Base-by-base conservation (phyloP, 2,888 invertebrate genomes). In the Hyles lineata region DNA sequence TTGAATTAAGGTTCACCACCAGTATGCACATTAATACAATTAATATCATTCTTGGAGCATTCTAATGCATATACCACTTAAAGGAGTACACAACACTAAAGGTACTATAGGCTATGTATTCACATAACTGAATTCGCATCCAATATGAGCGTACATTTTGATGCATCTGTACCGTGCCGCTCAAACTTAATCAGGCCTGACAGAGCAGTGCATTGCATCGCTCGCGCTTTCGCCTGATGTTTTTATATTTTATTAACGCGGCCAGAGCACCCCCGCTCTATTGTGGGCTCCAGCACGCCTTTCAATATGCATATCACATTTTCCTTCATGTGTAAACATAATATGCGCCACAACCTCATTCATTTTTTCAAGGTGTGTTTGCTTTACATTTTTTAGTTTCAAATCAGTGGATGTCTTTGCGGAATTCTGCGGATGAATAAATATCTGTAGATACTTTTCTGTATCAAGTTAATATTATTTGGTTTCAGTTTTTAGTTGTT, bases 211-310 rank as follows among this genome's bases (percentile, higher is more conserved):
- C 61, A 67, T 67, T 67, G 67, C 67, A 67, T 67, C 43, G 23
- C 67, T 23, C 43, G 67, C 23, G 23, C 11, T 63, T 67, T 67
- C 23, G 67, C 50, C 23, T 50, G 67, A 67, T 67, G 50, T 67
- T 67, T 63, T 67, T 67, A 67, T 67, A 67, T 67, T 67, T 67
- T 67, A 67, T 67, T 67, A 67, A 67, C 67, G 50, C 43, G 67
- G 50, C 67, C 23, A 50, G 67, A 23, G 67, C 67, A 23, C 17
- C 23, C 63, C 43, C 32, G 32, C 63, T 23, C 67, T 50, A 67
- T 67, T 67, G 67, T 67, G 21, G 23, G 23, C 50, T 67, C 67
- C 50, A 67, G 11, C 67, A 67, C 50, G 67, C 67, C 67, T 67
- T 67, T 50, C 67, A 67, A 67, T 67, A 67, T 67, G 67, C 67